Evolutionary conservation across 2,797 vertebrate genomes (phyloP), one percentile per base, ranked within the genome.

Genomic region (Falco biarmicus): DNA sequence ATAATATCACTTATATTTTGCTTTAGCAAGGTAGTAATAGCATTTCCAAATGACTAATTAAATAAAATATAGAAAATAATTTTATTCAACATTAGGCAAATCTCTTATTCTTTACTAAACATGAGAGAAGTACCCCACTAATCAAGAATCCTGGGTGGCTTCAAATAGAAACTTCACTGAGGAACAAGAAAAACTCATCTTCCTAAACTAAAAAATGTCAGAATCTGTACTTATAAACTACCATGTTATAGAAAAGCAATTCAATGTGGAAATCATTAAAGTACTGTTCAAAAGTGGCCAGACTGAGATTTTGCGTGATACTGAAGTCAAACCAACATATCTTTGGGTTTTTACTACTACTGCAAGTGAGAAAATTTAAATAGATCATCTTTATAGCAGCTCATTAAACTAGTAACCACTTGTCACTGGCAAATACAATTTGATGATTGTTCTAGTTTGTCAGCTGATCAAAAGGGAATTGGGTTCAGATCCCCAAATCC

Each of bases 311-410:
- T 71, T 64, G 76, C 29, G 60, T 50, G 31, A 59, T 88, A 69
- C 32, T 87, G 48, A 94, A 92, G 71, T 89, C 19, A 95, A 91
- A 89, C 59, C 61, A 74, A 18, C 34, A 25, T 28, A 76, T 56
- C 75, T 82, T n/a, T 50, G 64, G 26, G 6, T n/a, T 84, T 60
- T 63, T 92, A 34, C 41, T 80, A 63, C 51, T 91, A 87, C 31
- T 73, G 32, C 79, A 83, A 93, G 76, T 25, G 56, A 94, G 39
- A 97, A 91, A 93, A 54, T 63, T 45, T 48, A 89, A 94, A 96
- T 79, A 66, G 63, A 85, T 70, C 48, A 81, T 51, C 14, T 57
- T 77, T 74, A 78, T 37, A 95, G 70, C n/a, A 93, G 39, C 51
- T 63, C 48, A 89, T 74, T 84, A 94, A 89, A 65, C 7, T 31